These are phyloP conservation scores for Elegia similella DNA, from an alignment of 2,888 invertebrate genomes.

Conservation along the genomic window DNA sequence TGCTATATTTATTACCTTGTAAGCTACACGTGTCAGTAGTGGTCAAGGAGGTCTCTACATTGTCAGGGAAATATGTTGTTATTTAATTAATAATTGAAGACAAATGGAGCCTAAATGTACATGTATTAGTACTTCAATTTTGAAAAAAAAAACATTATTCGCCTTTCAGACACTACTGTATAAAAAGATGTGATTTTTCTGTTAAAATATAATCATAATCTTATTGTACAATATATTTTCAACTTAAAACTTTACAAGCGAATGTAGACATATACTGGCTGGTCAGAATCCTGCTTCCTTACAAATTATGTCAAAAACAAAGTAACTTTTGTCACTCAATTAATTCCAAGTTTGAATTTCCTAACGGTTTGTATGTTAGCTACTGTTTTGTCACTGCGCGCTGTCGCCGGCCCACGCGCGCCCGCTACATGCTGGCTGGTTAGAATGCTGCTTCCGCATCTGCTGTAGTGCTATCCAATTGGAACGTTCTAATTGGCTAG, in stretches of 20 bases:
- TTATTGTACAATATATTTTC: too few relatives aligned
- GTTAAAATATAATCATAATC: too few relatives aligned
- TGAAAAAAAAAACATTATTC: too few relatives aligned
- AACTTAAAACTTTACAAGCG: too few relatives aligned
- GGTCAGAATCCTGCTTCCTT: too few relatives aligned
- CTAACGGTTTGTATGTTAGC: slow-evolving; percentile 16
- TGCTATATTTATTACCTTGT: too few relatives aligned
- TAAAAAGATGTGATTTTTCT: too few relatives aligned
- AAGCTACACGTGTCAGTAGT: too few relatives aligned
- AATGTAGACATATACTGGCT: too few relatives aligned
- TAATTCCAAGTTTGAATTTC: neutral
- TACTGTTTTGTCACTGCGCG: slow-evolving; percentile 45
- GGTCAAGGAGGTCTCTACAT: neutral
- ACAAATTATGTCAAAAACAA: too few relatives aligned
- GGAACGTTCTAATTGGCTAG: slow-evolving; percentile 21
- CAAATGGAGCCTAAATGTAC: neutral
- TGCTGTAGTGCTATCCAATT: slow-evolving; percentile 34
- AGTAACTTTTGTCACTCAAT: neutral
- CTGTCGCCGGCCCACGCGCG: slow-evolving; percentile 62
- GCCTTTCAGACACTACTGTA: too few relatives aligned
- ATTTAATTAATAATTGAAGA: neutral
- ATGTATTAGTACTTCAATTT: too few relatives aligned
- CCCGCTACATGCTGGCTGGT: slow-evolving; percentile 49
- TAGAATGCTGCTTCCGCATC: slow-evolving; percentile 48
- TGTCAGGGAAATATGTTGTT: neutral